These are phyloP conservation scores for Perca fluviatilis DNA, from an alignment of 2,113 vertebrate genomes.

Conservation along the genomic window DNA sequence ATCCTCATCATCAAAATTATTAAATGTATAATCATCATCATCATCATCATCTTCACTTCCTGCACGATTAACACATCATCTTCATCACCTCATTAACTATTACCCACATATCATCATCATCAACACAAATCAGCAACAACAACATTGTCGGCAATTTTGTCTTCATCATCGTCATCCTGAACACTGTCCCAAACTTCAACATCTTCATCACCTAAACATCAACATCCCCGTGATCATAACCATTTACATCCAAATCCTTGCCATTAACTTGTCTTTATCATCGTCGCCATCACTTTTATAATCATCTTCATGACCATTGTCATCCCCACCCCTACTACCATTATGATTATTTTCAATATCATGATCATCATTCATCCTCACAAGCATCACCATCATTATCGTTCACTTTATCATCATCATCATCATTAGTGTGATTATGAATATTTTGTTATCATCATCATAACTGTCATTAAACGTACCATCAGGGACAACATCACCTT, in stretches of 20 bases:
- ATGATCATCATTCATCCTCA: not conserved
- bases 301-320: not conserved
- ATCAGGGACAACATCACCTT: not conserved
- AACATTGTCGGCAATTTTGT: not conserved
- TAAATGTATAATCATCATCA: constrained; percentile 19
- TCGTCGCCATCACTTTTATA: not conserved
- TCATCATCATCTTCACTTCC: not conserved
- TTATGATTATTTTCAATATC: not conserved
- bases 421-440: not conserved
- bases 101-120: not conserved
- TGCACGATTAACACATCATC: not conserved
- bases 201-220: constrained; percentile 9
- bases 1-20: constrained; percentile 14
- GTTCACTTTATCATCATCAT: too few species aligned
- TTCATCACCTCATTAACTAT: not conserved
- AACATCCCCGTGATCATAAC: not conserved
- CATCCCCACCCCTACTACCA: not conserved
- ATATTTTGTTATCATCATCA: not conserved
- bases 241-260: not conserved
- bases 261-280: not conserved
- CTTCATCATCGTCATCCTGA: not conserved
- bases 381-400: not conserved
- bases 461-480: not conserved
- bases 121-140: not conserved
- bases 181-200: not conserved